phyloP scores from a whole-genome alignment of 1,140 invertebrate species.

The Pachyrhynchus sulphureomaculatus region DNA sequence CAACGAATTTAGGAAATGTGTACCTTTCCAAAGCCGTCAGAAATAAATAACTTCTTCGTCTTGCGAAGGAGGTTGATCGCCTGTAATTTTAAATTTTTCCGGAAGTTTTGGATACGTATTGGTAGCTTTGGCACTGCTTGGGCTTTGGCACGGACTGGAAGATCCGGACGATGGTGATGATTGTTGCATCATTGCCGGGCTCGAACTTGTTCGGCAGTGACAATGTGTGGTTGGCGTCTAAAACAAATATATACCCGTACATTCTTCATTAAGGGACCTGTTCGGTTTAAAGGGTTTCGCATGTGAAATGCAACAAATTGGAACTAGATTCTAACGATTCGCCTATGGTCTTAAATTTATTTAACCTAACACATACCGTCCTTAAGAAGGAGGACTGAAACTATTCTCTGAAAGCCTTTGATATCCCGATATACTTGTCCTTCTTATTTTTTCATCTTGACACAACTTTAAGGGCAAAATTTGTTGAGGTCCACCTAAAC shows the following conservation, averaged over 20 bases:
- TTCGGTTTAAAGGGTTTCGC: too few species aligned
- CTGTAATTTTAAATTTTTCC: conserved; percentile 61
- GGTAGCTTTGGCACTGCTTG: conserved; percentile 47
- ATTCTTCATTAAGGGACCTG: too few species aligned
- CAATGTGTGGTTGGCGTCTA: conserved; percentile 45
- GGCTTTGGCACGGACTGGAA: conserved; percentile 34
- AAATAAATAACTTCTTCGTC: conserved; percentile 55
- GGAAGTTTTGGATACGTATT: conserved; percentile 64
- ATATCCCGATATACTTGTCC: conserved; percentile 50
- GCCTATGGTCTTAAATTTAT: too few species aligned
- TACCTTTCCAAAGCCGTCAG: conserved; percentile 46
- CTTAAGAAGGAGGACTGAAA: conserved; percentile 54
- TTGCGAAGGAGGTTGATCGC: conserved; percentile 48
- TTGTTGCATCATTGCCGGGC: conserved; percentile 66
- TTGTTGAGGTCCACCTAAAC: conserved; percentile 39
- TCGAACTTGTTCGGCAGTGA: conserved; percentile 68
- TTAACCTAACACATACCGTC: conserved; percentile 47
- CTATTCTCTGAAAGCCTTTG: conserved; percentile 52
- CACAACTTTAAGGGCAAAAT: conserved; percentile 45
- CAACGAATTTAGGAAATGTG: conserved; percentile 21
- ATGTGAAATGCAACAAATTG: too few species aligned
- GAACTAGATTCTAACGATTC: too few species aligned
- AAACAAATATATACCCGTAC: too few species aligned
- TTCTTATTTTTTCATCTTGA: conserved; percentile 44
- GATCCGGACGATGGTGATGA: conserved; percentile 40